Percentiles rank a stretch among this genome's conserved stretches.
These are phyloP conservation scores for Mustelus asterias DNA, from an alignment of 2,113 vertebrate species.

Conservation along the genomic window DNA sequence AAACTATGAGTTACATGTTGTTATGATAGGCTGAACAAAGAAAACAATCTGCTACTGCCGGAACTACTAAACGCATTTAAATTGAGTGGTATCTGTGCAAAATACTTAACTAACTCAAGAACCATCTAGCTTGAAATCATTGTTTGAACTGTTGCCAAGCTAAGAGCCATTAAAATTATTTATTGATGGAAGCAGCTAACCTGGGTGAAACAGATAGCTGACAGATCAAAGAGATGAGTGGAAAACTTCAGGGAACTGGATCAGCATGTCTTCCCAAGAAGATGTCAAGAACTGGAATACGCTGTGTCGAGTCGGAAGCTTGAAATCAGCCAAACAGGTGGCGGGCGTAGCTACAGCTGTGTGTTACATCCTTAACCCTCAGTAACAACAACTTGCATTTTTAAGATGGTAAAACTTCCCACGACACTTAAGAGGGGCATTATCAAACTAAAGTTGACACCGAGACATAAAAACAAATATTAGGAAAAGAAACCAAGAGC, in stretches of 20 bases:
- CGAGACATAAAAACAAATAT: not conserved
- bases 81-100: not conserved
- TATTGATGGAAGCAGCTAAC: not conserved
- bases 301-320: not conserved
- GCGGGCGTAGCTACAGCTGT: not conserved
- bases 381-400: not conserved
- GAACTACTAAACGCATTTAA: not conserved
- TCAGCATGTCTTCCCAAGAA: not conserved
- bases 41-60: not conserved
- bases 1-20: not conserved
- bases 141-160: not conserved
- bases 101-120: not conserved
- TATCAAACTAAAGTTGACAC: not conserved
- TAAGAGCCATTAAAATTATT: not conserved
- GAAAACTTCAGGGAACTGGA: not conserved
- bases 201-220: not conserved
- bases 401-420: not conserved
- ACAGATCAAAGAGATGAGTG: not conserved
- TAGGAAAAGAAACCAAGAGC: not conserved
- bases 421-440: not conserved
- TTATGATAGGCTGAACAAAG: not conserved
- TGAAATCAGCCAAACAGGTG: not conserved
- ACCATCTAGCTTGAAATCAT: not conserved
- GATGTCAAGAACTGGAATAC: not conserved
- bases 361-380: not conserved